phyloP scores from a whole-genome alignment of 1,140 invertebrate genomes.

The Trichonephila clavata region DNA sequence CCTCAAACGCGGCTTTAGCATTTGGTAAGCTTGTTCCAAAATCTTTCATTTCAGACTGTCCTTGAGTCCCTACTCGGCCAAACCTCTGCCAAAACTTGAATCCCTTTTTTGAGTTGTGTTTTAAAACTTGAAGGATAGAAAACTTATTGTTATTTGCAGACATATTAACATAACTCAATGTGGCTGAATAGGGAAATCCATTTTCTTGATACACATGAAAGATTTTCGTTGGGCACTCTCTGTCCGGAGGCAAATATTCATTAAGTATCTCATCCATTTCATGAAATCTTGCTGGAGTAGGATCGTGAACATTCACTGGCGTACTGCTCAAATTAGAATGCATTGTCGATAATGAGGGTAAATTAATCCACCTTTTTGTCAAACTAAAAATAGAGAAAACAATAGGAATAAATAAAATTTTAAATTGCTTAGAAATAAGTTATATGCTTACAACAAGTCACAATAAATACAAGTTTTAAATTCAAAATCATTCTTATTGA shows the following conservation, averaged over 20 bases:
- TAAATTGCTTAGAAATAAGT: too few species aligned
- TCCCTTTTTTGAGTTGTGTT: neutral
- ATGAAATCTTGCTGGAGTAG: neutral
- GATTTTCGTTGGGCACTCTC: neutral
- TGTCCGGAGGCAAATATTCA: neutral
- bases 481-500: too few species aligned
- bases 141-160: constrained; percentile 7
- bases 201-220: neutral
- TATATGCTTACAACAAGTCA: too few species aligned
- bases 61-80: constrained; percentile 28
- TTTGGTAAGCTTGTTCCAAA: constrained; percentile 80
- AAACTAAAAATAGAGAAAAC: neutral
- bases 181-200: neutral
- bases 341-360: neutral
- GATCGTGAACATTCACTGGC: neutral
- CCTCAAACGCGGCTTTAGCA: constrained; percentile 82
- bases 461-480: too few species aligned
- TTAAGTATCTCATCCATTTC: neutral
- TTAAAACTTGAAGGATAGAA: neutral
- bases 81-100: neutral
- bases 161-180: neutral
- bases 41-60: constrained; percentile 23
- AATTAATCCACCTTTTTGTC: neutral
- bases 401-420: neutral
- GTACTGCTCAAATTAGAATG: neutral